phyloP scores from a whole-genome alignment of 2,888 invertebrate genomes.

The Philereme vetulata region DNA sequence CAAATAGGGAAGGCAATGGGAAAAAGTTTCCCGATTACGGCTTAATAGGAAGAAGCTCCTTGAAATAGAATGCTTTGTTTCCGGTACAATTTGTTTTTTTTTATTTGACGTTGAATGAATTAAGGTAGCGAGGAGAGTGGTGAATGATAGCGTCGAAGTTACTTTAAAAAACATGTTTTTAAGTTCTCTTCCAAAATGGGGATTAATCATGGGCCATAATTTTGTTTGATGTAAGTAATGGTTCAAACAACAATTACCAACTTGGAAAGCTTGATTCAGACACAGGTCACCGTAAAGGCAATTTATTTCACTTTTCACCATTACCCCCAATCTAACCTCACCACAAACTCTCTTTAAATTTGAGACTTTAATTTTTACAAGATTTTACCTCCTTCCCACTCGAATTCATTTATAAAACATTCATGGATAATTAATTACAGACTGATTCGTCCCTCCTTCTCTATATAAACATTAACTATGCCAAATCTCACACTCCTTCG shows the following conservation, averaged over 20 bases:
- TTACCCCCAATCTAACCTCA: neutral
- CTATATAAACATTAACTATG: too few species aligned
- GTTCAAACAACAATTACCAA: too few species aligned
- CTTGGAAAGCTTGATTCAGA: too few species aligned
- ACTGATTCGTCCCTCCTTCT: too few species aligned
- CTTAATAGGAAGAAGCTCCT: conserved; percentile 46
- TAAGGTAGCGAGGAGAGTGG: conserved; percentile 28
- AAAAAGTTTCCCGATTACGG: conserved; percentile 49
- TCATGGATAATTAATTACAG: conserved; percentile 15
- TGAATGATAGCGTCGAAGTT: conserved; percentile 5
- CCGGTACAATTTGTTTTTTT: conserved; percentile 52
- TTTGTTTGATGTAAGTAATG: too few species aligned
- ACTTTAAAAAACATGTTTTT: conserved; percentile 5
- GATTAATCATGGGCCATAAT: too few species aligned
- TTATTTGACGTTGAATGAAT: conserved; percentile 49
- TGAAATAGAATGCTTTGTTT: conserved; percentile 50
- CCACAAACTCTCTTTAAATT: conserved; percentile 3
- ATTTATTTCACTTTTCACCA: neutral
- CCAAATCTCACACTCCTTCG: too few species aligned
- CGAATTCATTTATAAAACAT: conserved; percentile 13
- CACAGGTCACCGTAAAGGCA: too few species aligned
- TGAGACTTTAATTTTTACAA: conserved; percentile 21
- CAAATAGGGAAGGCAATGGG: conserved; percentile 40
- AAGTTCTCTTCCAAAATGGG: neutral
- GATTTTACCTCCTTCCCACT: conserved; percentile 16